Evolutionary conservation across 2,113 vertebrate species (phyloP).

Genomic region (Regulus satrapa): DNA sequence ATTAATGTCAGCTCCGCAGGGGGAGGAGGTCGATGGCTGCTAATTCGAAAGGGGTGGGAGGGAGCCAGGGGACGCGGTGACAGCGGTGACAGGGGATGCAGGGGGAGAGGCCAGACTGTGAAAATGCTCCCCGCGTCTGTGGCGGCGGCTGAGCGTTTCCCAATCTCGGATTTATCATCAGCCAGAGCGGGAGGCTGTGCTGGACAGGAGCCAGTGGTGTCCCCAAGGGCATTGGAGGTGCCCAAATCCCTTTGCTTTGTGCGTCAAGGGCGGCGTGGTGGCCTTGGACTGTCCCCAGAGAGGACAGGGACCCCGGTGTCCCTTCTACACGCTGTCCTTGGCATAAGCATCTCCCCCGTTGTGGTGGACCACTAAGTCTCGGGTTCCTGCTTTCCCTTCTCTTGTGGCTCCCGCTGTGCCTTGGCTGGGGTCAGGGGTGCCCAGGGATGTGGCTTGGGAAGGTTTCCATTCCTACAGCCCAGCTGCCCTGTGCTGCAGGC

Average conservation of each 20-base stretch:
- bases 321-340: background rate
- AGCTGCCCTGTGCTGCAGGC: background rate
- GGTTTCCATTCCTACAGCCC: background rate
- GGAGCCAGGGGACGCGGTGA: background rate
- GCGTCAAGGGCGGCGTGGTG: background rate
- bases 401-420: background rate
- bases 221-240: background rate
- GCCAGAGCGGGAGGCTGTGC: background rate
- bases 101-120: background rate
- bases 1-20: constrained; percentile 28
- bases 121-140: background rate
- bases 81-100: background rate
- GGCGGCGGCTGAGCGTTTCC: background rate
- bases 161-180: background rate
- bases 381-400: background rate
- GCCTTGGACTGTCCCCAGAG: background rate
- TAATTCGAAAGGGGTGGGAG: background rate
- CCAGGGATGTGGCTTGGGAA: background rate
- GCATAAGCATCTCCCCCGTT: accelerated
- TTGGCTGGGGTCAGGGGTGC: background rate
- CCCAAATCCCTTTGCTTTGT: background rate
- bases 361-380: background rate
- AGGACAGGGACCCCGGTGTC: background rate
- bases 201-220: background rate
- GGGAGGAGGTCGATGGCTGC: constrained; percentile 47